A percentile compares a stretch with the other conserved stretches of the same genome.
Conservation (phyloP, 2,113 vertebrate genomes). For the Clupea harengus region DNA sequence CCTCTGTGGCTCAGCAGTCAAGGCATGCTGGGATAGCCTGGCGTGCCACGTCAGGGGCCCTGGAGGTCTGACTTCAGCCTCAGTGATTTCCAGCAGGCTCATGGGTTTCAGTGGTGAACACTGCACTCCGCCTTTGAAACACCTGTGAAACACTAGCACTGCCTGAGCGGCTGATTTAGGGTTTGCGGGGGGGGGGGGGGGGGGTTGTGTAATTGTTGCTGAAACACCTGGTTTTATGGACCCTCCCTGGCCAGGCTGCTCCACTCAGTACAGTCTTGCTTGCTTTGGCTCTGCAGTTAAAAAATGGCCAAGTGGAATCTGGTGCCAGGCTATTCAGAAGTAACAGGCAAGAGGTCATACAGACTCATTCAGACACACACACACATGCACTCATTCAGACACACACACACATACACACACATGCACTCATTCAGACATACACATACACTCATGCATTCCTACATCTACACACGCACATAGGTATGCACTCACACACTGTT, state of each 20-base stretch:
- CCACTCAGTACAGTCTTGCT: too few species aligned
- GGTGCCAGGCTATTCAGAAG: background rate
- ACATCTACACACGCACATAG: background rate
- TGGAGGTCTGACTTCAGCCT: background rate
- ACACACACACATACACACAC: background rate
- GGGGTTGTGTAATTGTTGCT: background rate
- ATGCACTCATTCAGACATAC: slow-evolving; percentile 24
- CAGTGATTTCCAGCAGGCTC: too few species aligned
- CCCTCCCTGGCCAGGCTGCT: background rate
- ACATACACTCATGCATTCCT: background rate
- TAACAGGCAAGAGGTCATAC: background rate
- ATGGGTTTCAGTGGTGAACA: too few species aligned
- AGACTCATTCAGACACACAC: background rate
- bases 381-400: background rate
- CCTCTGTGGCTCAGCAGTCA: background rate
- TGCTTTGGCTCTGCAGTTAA: background rate
- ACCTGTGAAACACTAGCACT: too few species aligned
- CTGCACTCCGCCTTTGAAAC: too few species aligned
- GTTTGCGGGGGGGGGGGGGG: too few species aligned
- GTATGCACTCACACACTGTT: background rate
- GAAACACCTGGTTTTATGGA: background rate
- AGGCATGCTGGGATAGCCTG: background rate
- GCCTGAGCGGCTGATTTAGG: too few species aligned
- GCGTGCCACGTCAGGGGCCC: too few species aligned
- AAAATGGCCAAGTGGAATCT: background rate